phyloP scores from a whole-genome alignment of 2,113 vertebrate species.

The Perognathus longimembris region DNA sequence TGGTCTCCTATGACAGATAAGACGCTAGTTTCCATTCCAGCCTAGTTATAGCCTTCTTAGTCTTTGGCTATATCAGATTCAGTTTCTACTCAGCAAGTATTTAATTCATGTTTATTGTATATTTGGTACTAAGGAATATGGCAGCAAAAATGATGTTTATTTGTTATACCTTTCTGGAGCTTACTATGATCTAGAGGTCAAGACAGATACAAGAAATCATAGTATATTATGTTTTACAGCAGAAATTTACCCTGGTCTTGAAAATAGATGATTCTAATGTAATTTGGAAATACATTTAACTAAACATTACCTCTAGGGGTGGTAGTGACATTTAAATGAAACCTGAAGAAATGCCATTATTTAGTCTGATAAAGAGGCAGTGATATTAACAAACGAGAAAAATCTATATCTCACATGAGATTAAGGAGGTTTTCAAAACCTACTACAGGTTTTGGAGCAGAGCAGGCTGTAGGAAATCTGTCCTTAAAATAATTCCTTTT shows the following conservation, averaged over 20 bases:
- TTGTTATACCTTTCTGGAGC: not conserved
- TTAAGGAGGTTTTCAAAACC: not conserved
- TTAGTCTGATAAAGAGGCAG: conserved; percentile 2
- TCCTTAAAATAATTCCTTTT: conserved; percentile 35
- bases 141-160: not conserved
- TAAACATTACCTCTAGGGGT: too few relatives aligned
- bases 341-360: not conserved
- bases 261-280: not conserved
- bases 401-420: not conserved
- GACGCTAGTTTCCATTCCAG: conserved; percentile 37
- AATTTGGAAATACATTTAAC: too few relatives aligned
- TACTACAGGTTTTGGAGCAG: not conserved
- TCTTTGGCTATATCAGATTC: not conserved
- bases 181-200: not conserved
- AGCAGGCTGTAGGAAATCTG: not conserved
- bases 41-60: not conserved
- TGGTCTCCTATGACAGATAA: not conserved
- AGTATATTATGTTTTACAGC: not conserved
- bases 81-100: not conserved
- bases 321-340: conserved; percentile 8
- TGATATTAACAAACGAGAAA: not conserved
- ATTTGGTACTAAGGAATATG: not conserved
- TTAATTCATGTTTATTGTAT: not conserved
- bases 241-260: not conserved
- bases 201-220: not conserved